Base-by-base conservation (phyloP, 2,113 vertebrate species). In the Amazona vittata region DNA sequence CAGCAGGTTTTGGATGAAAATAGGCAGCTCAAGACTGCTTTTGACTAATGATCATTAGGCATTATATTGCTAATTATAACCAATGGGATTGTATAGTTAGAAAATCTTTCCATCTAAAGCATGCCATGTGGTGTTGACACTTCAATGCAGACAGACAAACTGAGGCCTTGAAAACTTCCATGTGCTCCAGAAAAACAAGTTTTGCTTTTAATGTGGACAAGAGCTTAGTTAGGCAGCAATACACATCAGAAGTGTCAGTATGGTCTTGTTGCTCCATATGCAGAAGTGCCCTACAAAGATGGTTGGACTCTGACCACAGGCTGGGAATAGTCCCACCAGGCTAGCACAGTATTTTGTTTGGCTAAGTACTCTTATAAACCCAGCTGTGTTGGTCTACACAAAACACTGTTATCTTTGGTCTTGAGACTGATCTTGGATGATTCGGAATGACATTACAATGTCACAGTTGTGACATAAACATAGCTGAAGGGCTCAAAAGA, bases 61-160 rank as follows among this genome's bases (percentile, higher is more conserved):
- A 89, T 96, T 83, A 90, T 88, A 78, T 71, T 81, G 26, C 50
- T 96, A 94, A 93, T 96, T 93, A 90, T 67, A 78, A 68, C 80
- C 83, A 64, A 74, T 44, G 85, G 83, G 92, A 89, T 14, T 86
- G 33, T 26, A 59, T 33, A 37, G 39, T 71, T 86, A 39, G 49
- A 89, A 94, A 81, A 70, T 9, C 21, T 88, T 90, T 49, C 68
- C 8, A 11, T 57, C 16, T 64, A 22, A 75, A 83, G 15, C 18
- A n/a, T 44, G n/a, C 29, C 50, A 77, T 11, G 33, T n/a, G 5
- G 0, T 19, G 17, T 43, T 82, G 79, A 15, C 15, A 74, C 28
- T 63, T 74, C 29, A 53, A 0, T 46, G 17, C 22, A 89, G 22
- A 50, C 9, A 50, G 67, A 24, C 33, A 59, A 73, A 81, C 25